These are phyloP conservation scores for Coregonus sp. DNA, from an alignment of 2,797 vertebrate genomes.

Conservation along the genomic window DNA sequence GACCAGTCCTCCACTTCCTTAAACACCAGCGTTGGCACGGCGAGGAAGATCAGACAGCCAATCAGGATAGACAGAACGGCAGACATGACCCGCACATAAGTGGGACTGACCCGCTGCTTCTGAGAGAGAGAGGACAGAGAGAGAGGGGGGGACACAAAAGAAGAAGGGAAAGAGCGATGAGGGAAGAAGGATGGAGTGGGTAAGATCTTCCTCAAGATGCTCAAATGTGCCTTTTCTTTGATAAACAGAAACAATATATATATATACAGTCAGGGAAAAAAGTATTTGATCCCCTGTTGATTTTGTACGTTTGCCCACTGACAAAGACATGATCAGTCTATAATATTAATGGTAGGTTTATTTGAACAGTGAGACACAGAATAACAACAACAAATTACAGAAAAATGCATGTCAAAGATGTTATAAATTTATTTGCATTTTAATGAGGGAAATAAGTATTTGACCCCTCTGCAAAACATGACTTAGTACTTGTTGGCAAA, in stretches of 20 bases:
- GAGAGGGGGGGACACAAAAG: background rate
- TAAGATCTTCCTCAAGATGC: background rate
- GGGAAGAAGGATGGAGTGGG: background rate
- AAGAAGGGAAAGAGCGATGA: background rate
- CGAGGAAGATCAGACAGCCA: constrained; percentile 88
- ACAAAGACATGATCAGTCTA: no score
- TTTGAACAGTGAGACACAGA: no score
- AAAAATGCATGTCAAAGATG: no score
- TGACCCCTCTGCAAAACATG: no score
- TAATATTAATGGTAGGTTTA: no score
- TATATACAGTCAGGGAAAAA: no score
- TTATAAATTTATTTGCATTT: no score
- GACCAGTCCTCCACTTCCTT: constrained; percentile 83
- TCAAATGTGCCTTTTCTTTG: background rate
- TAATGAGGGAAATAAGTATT: no score
- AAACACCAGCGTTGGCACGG: constrained; percentile 85
- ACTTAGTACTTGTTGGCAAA: no score
- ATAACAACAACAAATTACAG: no score
- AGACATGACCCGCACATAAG: constrained; percentile 83
- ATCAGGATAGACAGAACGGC: constrained; percentile 88
- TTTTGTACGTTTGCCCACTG: no score
- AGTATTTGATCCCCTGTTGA: no score
- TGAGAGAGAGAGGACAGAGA: constrained; percentile 41
- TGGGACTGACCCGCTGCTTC: constrained; percentile 85
- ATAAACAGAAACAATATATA: background rate